Evolutionary conservation across 2,888 invertebrate species (phyloP).

Genomic region (Halictus quadricinctus): DNA sequence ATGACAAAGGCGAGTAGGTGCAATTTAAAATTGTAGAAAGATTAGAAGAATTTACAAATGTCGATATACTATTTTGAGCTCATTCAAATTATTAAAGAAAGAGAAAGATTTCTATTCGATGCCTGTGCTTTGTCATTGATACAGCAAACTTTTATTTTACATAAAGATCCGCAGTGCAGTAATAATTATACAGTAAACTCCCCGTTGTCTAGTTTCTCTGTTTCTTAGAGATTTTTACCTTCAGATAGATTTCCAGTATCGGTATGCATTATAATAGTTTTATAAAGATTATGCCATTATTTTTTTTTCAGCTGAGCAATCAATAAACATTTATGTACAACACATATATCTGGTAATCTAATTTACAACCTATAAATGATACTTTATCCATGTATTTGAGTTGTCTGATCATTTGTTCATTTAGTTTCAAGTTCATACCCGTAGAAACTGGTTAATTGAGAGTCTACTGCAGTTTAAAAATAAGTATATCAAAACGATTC

Average conservation of each 20-base stretch:
- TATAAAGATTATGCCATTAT: not conserved
- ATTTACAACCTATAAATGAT: not conserved
- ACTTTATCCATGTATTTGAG: not conserved
- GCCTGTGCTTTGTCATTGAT: too few relatives aligned
- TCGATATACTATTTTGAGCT: too few relatives aligned
- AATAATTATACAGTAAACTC: not conserved
- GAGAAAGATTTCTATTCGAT: too few relatives aligned
- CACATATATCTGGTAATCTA: not conserved
- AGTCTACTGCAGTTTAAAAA: conserved; percentile 24
- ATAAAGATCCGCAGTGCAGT: not conserved
- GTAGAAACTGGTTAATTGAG: not conserved
- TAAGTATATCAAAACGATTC: conserved; percentile 66
- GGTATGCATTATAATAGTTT: not conserved
- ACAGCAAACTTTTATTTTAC: not conserved
- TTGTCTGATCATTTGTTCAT: not conserved
- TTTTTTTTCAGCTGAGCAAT: not conserved
- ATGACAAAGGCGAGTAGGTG: too few relatives aligned
- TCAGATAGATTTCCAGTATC: not conserved
- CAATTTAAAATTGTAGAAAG: too few relatives aligned
- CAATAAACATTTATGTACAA: not conserved
- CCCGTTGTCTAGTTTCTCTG: not conserved
- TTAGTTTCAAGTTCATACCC: too few relatives aligned
- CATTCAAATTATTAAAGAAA: too few relatives aligned
- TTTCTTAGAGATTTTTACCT: not conserved
- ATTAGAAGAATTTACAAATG: too few relatives aligned